A percentile compares a stretch with the other conserved stretches of the same genome.
Evolutionary conservation across 2,797 vertebrate species (phyloP).

Genomic region (Catostomus latipinnis): DNA sequence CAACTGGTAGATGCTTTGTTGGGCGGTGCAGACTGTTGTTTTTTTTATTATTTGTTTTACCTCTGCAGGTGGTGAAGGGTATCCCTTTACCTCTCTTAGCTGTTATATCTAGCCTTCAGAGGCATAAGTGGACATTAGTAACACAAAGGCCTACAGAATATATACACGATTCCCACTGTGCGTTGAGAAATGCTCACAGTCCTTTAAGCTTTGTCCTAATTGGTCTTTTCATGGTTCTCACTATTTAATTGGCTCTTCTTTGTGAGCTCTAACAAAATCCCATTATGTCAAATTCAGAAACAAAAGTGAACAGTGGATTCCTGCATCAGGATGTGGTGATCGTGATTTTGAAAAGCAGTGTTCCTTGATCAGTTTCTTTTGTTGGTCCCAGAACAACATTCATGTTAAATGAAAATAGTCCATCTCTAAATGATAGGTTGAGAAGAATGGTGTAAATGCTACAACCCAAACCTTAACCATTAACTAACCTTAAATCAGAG

Average conservation of each 20-base stretch:
- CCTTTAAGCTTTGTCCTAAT: conserved; percentile 67
- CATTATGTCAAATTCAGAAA: not conserved
- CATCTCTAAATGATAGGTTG: not conserved
- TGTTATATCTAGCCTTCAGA: conserved; percentile 61
- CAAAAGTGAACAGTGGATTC: not conserved
- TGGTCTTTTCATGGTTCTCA: conserved; percentile 49
- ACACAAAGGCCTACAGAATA: conserved; percentile 13
- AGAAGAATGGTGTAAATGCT: not conserved
- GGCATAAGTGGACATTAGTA: conserved; percentile 50
- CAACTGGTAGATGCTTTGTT: conserved; percentile 40
- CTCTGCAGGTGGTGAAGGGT: conserved; percentile 56
- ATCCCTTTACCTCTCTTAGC: conserved; percentile 47
- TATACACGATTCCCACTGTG: conserved; percentile 43
- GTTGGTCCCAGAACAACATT: not conserved
- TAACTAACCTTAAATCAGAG: no score
- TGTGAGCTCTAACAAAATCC: not conserved
- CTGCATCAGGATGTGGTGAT: not conserved
- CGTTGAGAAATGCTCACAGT: conserved; percentile 53
- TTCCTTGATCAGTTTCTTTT: not conserved
- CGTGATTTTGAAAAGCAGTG: not conserved
- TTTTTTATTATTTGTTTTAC: conserved; percentile 34
- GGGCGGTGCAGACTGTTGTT: conserved; percentile 31
- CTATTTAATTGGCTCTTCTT: conserved; percentile 11
- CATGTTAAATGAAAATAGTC: not conserved
- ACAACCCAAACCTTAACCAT: no score